These are phyloP conservation scores for Metallyticus violacea DNA, from an alignment of 2,888 invertebrate species.

Conservation along the genomic window DNA sequence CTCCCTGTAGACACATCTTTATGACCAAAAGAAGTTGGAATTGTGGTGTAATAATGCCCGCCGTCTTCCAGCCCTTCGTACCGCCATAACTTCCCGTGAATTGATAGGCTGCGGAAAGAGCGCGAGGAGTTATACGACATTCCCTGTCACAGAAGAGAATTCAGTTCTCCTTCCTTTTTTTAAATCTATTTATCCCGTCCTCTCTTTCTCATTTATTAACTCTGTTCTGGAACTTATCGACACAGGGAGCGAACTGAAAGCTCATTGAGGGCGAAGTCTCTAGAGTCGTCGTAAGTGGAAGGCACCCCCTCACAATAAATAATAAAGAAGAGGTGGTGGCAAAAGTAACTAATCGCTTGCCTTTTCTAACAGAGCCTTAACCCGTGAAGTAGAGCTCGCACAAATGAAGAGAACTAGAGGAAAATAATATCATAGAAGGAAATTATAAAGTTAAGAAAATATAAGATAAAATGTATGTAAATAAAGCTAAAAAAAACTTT, in stretches of 20 bases:
- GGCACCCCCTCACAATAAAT: background rate
- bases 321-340: background rate
- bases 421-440: too few species aligned
- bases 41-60: background rate
- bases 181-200: background rate
- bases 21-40: background rate
- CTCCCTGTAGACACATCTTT: conserved; percentile 12
- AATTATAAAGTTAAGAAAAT: too few species aligned
- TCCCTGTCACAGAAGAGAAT: background rate
- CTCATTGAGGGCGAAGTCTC: background rate
- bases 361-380: background rate
- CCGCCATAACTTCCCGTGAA: background rate
- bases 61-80: too few species aligned
- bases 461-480: too few species aligned
- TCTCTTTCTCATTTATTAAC: background rate
- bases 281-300: background rate
- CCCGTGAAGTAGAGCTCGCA: background rate
- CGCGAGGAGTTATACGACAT: background rate
- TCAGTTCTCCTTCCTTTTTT: background rate
- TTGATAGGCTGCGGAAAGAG: background rate
- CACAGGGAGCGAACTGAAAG: too few species aligned
- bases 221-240: background rate
- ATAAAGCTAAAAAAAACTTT: too few species aligned
- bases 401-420: background rate
- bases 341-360: background rate